Evolutionary conservation across 2,113 vertebrate genomes (phyloP), one percentile per base, ranked within the genome.

Genomic region (Lipophrys pholis): DNA sequence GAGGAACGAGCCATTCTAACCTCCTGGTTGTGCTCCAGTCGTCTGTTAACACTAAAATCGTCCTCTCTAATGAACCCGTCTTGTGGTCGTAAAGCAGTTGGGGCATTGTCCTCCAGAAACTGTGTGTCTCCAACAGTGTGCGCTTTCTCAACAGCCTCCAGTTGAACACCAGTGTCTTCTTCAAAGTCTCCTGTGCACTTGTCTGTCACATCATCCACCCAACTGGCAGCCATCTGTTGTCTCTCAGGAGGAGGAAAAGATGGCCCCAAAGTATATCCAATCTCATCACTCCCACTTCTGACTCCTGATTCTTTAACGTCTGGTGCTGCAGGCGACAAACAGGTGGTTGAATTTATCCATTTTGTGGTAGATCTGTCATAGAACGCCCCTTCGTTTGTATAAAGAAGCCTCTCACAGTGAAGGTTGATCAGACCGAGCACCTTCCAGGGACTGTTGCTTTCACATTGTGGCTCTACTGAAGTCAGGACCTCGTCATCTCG

Each of bases 371-470:
- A 30, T 16, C 40, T 10, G 8, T 11, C 8, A 30, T 54, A 52
- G 0, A 38, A 40, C 5, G 76, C 67, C 0, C 71, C 70, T 7
- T 85, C 69, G 14, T 42, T 68, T 11, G 60, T 76, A 62, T 92
- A 79, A 39, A 92, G 87, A 30, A 93, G 88, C 65, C 73, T 84
- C 68, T 80, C 84, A 82, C 93, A 92, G 73, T 95, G 94, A n/a
- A 91, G 86, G 87, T 93, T 94, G 81, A 94, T 93, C 11, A 95
- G 89, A 72, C 86, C 92, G 86, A 94, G 88, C 7, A 93, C 85
- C 11, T 91, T 93, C 91, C 91, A 88, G 7, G 93, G 80, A 42
- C 82, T 91, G 30, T 69, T 71, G 58, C 64, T 7, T 36, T 66
- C 73, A 43, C 50, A 15, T 5, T 42, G 52, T 7, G 60, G 53